phyloP scores from a whole-genome alignment of 2,113 vertebrate genomes.

The Sphyrna mokarran region DNA sequence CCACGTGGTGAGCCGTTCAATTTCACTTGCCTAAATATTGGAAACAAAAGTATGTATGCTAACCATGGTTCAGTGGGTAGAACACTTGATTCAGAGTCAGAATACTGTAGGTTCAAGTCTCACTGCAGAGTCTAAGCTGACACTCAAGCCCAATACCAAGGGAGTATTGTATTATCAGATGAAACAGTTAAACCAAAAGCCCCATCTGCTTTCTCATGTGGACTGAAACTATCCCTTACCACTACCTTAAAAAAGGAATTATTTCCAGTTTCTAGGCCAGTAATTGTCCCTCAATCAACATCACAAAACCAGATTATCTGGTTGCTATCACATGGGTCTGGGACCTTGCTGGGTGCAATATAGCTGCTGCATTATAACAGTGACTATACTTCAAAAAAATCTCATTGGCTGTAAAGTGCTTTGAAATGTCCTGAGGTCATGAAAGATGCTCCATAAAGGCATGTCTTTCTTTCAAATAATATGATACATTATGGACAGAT shows the following conservation, averaged over 20 bases:
- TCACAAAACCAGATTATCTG: neutral
- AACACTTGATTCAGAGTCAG: neutral
- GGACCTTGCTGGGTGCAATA: neutral
- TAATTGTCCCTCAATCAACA: neutral
- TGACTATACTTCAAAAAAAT: neutral
- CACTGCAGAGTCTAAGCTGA: neutral
- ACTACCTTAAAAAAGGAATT: neutral
- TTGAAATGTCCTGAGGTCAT: neutral
- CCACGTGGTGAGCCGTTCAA: constrained; percentile 88
- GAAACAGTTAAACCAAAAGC: neutral
- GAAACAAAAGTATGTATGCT: neutral
- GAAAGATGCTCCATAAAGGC: neutral
- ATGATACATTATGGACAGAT: neutral
- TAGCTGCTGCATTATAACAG: neutral
- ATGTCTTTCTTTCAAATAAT: neutral
- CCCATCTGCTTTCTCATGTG: neutral
- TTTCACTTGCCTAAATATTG: constrained; percentile 76
- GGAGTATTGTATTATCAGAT: neutral
- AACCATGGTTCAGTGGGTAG: neutral
- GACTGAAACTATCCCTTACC: too few relatives aligned
- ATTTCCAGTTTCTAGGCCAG: neutral
- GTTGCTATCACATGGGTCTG: neutral
- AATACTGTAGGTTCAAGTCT: neutral
- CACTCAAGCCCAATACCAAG: neutral
- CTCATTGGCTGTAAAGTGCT: neutral